These are phyloP conservation scores for Acleris emargana DNA, from an alignment of 2,888 invertebrate species.

Conservation along the genomic window DNA sequence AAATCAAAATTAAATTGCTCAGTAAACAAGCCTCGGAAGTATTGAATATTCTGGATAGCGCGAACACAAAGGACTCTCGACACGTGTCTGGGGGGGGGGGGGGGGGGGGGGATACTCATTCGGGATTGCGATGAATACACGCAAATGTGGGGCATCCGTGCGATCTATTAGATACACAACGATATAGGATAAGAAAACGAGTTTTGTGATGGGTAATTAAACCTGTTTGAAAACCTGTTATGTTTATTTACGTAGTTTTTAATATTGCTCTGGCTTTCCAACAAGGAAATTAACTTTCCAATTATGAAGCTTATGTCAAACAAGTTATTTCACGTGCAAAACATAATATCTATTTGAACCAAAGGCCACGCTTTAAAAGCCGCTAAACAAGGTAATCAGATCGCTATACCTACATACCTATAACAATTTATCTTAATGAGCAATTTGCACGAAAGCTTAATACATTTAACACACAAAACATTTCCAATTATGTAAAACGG, in stretches of 20 bases:
- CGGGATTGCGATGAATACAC: slow-evolving; percentile 1
- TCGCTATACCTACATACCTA: neutral
- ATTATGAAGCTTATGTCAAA: slow-evolving; percentile 16
- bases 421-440: slow-evolving; percentile 34
- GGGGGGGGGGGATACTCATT: neutral
- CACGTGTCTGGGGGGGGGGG: slow-evolving; percentile 1
- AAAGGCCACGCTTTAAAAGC: slow-evolving; percentile 5
- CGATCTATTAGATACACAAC: neutral
- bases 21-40: slow-evolving; percentile 67
- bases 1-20: slow-evolving; percentile 72
- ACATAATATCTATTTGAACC: slow-evolving; percentile 9
- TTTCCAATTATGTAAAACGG: slow-evolving; percentile 57
- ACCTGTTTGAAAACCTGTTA: too few species aligned
- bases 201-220: too few species aligned
- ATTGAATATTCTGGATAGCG: slow-evolving; percentile 77
- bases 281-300: neutral
- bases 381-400: neutral
- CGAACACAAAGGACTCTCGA: slow-evolving; percentile 69
- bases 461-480: slow-evolving; percentile 48
- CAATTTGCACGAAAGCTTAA: slow-evolving; percentile 44
- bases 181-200: neutral
- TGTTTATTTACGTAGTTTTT: too few species aligned
- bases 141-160: neutral
- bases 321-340: slow-evolving; percentile 18
- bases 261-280: too few species aligned